These are phyloP conservation scores for Torymus auratus DNA, from an alignment of 2,888 invertebrate species.

Conservation along the genomic window DNA sequence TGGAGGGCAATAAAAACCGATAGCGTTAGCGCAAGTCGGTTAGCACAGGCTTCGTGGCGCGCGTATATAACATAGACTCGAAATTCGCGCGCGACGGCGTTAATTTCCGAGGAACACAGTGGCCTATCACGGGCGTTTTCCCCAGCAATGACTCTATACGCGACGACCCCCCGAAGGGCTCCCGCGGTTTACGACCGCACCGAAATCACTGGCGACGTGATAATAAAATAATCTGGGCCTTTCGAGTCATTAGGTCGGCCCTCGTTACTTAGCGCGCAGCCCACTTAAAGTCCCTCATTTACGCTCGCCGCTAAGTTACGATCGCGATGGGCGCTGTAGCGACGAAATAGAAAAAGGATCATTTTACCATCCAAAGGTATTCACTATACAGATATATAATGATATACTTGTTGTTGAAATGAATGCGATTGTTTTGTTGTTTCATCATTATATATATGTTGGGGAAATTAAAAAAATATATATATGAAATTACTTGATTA, in stretches of 20 bases:
- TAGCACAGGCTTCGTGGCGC: not conserved
- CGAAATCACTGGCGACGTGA: constrained; percentile 75
- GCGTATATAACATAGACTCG: not conserved
- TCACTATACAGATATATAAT: too few relatives aligned
- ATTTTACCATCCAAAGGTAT: not conserved
- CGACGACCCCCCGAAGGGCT: constrained; percentile 48
- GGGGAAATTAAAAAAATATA: too few relatives aligned
- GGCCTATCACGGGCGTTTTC: constrained; percentile 7
- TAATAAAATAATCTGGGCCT: constrained; percentile 77
- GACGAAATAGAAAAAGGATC: not conserved
- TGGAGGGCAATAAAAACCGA: not conserved
- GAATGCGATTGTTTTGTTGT: too few relatives aligned
- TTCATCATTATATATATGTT: too few relatives aligned
- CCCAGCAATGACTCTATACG: constrained; percentile 18
- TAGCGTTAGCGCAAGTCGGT: too few relatives aligned
- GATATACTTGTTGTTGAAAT: too few relatives aligned
- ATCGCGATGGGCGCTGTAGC: not conserved
- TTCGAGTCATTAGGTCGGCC: constrained; percentile 75
- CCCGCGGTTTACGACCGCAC: constrained; percentile 68
- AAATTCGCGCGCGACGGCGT: constrained; percentile 46
- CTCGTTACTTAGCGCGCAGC: constrained; percentile 71
- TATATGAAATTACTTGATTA: too few relatives aligned
- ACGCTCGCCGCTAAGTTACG: not conserved
- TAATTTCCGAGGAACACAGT: constrained; percentile 46
- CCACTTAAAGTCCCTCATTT: constrained; percentile 43